phyloP scores from a whole-genome alignment of 1,140 invertebrate species.

The Cydia strobilella region DNA sequence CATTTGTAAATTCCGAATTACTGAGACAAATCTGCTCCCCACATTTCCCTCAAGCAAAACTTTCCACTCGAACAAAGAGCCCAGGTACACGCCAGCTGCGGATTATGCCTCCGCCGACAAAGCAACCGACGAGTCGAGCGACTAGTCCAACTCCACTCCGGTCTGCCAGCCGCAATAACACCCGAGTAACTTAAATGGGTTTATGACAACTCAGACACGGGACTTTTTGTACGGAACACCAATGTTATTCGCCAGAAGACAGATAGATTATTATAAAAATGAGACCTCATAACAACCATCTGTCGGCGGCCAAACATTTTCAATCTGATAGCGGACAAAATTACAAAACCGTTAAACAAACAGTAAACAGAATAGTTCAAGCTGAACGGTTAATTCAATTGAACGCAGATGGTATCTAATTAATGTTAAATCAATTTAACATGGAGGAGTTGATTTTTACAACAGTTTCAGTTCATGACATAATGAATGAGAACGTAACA shows the following conservation, averaged over 20 bases:
- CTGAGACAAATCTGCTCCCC: constrained; percentile 62
- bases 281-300: constrained; percentile 39
- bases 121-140: constrained; percentile 46
- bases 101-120: constrained; percentile 57
- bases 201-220: constrained; percentile 67
- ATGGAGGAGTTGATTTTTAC: constrained; percentile 63
- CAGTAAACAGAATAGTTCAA: constrained; percentile 50
- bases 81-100: constrained; percentile 71
- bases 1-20: constrained; percentile 36
- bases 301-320: constrained; percentile 40
- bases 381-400: constrained; percentile 42
- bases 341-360: constrained; percentile 61
- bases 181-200: constrained; percentile 63
- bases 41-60: constrained; percentile 47
- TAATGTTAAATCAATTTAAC: constrained; percentile 72
- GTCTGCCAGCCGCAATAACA: constrained; percentile 37
- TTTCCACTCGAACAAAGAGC: constrained; percentile 72
- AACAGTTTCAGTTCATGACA: constrained; percentile 70
- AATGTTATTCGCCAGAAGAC: constrained; percentile 46
- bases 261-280: constrained; percentile 45
- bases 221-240: constrained; percentile 51
- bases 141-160: constrained; percentile 43
- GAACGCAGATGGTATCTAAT: constrained; percentile 58
- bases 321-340: constrained; percentile 40
- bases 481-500: constrained; percentile 71